Evolutionary conservation across 2,888 invertebrate species (phyloP), one percentile per base, ranked within the genome.

Genomic region (Sminthurides aquaticus): DNA sequence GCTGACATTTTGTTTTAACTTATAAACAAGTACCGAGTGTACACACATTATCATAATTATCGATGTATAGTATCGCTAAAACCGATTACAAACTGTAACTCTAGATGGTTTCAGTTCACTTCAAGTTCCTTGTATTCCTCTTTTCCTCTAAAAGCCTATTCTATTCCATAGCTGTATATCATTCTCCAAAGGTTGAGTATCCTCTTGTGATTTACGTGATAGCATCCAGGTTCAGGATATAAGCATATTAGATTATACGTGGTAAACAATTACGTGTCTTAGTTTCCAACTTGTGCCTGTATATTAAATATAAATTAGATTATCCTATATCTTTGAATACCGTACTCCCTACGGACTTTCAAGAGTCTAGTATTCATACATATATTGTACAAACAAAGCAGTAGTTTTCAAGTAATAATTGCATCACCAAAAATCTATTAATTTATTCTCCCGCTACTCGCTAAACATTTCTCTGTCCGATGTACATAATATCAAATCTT

Each of bases 1-100:
- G 67, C 69, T 25, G 74, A 74, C 62, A 74, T 74, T 60, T 49
- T 74, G 22, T 74, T 74, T 66, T 74, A 65, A 69, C 18, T 49
- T 49, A 20, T 34, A 34, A 15, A 5, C 43, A 34, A 34, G 43
- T 15, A 11, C 8, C 15, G 15, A 34, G 43, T 34, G n/a, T n/a
- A n/a, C n/a, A n/a, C n/a, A n/a, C n/a, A n/a, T n/a, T n/a, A n/a
- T n/a, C n/a, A n/a, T n/a, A n/a, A n/a, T n/a, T n/a, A n/a, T n/a
- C n/a, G 43, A 34, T 5, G 15, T 34, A 34, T 15, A 15, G 5
- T 34, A 11, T 34, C 43, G 8, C 5, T 34, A 34, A 15, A 34
- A 34, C 8, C 43, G 43, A 15, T 34, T 34, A n/a, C n/a, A n/a
- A n/a, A n/a, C n/a, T n/a, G n/a, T n/a, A n/a, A n/a, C n/a, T n/a